phyloP scores from a whole-genome alignment of 2,113 vertebrate genomes.

The Psittacula cyanocephala region DNA sequence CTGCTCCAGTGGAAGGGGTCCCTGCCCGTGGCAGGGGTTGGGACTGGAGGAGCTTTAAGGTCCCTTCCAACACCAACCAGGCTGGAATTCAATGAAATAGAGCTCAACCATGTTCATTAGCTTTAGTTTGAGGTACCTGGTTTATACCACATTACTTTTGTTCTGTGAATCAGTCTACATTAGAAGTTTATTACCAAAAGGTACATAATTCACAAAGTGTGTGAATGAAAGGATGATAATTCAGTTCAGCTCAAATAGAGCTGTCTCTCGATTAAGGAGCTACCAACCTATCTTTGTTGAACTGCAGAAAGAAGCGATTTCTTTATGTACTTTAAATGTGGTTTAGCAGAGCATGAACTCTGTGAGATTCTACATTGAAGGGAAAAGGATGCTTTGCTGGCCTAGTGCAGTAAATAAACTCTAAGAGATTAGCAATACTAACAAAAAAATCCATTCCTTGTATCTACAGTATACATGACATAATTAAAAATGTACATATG shows the following conservation, averaged over 20 bases:
- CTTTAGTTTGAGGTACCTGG: background rate
- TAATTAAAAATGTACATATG: background rate
- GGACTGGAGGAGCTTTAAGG: rapidly evolving
- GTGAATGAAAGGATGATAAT: background rate
- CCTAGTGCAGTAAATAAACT: background rate
- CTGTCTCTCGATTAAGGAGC: background rate
- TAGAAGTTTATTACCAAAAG: too few relatives aligned
- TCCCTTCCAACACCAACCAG: background rate
- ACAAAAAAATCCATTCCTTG: background rate
- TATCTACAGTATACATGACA: background rate
- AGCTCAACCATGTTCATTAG: rapidly evolving
- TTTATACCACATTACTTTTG: background rate
- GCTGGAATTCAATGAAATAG: background rate
- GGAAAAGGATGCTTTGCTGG: background rate
- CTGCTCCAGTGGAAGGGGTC: background rate
- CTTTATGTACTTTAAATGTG: background rate
- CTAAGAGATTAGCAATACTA: background rate
- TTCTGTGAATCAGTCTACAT: background rate
- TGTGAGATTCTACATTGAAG: background rate
- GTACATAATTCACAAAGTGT: background rate
- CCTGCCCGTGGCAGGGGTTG: background rate
- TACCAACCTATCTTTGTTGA: background rate
- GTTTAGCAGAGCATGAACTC: background rate
- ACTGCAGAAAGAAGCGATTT: background rate
- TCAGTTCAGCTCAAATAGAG: background rate